Evolutionary conservation across 1,140 invertebrate genomes (phyloP).

Genomic region (Drosophila ohnishii): DNA sequence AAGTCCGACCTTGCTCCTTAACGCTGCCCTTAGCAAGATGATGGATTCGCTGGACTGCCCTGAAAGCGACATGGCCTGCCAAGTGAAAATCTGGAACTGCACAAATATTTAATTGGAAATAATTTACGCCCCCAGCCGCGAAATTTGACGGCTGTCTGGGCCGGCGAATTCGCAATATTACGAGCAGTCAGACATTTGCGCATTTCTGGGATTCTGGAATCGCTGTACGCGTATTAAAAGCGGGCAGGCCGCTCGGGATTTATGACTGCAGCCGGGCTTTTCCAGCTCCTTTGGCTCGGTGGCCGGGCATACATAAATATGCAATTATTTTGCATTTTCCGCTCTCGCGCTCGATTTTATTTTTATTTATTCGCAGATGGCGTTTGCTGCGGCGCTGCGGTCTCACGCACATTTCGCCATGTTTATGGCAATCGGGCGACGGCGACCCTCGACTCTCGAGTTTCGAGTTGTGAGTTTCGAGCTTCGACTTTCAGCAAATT

Average conservation of each 20-base stretch:
- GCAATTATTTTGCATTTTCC: slow-evolving; percentile 79
- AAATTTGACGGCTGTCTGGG: slow-evolving; percentile 33
- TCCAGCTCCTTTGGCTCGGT: slow-evolving; percentile 30
- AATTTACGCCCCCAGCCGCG: slow-evolving; percentile 30
- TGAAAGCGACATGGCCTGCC: background rate
- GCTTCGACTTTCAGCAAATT: slow-evolving; percentile 71
- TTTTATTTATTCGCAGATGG: slow-evolving; percentile 54
- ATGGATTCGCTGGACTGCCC: background rate
- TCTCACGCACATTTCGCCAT: slow-evolving; percentile 63
- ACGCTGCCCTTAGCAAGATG: background rate
- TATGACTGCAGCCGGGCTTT: slow-evolving; percentile 33
- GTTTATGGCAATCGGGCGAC: slow-evolving; percentile 65
- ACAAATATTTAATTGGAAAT: slow-evolving; percentile 53
- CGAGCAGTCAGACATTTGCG: slow-evolving; percentile 54
- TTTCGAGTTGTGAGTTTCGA: slow-evolving; percentile 15
- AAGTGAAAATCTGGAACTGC: slow-evolving; percentile 12
- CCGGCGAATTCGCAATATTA: slow-evolving; percentile 33
- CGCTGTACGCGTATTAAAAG: slow-evolving; percentile 46
- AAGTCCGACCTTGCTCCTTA: background rate
- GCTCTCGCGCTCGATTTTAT: slow-evolving; percentile 36
- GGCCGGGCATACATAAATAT: slow-evolving; percentile 71
- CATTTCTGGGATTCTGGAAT: slow-evolving; percentile 42
- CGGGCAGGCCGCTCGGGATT: slow-evolving; percentile 47
- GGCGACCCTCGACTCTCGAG: background rate
- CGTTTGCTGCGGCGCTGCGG: slow-evolving; percentile 34